Percentiles rank a stretch among this genome's conserved stretches.
Evolutionary conservation across 2,797 vertebrate species (phyloP).

Genomic region (Cossypha polioptera): DNA sequence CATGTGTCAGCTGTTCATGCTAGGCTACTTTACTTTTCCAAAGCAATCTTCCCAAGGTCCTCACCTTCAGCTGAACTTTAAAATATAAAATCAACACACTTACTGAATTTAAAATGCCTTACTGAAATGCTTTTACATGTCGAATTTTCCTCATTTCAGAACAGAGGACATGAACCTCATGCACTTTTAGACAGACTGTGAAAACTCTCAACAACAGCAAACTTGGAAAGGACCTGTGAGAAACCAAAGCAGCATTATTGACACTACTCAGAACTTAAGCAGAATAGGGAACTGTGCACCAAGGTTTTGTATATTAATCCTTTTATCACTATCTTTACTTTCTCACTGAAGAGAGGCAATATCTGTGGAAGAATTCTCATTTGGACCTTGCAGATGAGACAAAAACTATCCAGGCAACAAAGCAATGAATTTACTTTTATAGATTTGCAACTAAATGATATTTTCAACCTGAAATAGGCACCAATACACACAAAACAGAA

Average conservation of each 20-base stretch:
- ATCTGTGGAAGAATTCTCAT: neutral
- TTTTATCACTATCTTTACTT: neutral
- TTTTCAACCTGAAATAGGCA: neutral
- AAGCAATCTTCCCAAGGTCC: neutral
- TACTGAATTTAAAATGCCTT: neutral
- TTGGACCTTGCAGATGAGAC: neutral
- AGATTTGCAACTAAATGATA: neutral
- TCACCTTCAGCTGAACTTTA: neutral
- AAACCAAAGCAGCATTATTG: neutral
- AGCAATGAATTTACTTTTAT: neutral
- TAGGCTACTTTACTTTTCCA: neutral
- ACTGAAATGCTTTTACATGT: neutral
- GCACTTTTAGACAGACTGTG: neutral
- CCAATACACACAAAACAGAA: neutral
- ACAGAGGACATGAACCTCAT: neutral
- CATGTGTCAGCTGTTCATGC: neutral
- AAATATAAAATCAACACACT: neutral
- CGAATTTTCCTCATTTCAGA: neutral
- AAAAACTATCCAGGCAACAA: neutral
- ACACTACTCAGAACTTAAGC: neutral
- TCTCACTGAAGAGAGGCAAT: neutral
- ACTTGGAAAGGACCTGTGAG: neutral
- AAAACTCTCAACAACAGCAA: neutral
- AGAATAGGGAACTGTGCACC: neutral
- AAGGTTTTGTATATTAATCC: neutral